These are phyloP conservation scores for Brachionus paranguensis DNA, from an alignment of 1,140 invertebrate genomes.

Conservation along the genomic window DNA sequence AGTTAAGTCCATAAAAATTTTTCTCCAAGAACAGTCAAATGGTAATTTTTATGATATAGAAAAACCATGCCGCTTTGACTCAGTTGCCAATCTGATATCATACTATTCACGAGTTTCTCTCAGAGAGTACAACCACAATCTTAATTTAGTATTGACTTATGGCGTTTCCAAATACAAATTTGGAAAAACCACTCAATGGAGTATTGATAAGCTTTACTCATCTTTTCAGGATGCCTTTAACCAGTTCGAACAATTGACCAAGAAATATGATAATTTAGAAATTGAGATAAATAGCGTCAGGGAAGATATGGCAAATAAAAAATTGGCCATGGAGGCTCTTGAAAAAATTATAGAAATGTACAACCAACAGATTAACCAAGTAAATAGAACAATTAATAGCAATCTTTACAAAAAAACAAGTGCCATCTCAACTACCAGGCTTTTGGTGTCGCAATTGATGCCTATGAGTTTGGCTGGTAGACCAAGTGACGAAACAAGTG, in stretches of 20 bases:
- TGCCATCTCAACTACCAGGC: neutral
- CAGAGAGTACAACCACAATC: conserved; percentile 28
- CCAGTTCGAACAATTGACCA: neutral
- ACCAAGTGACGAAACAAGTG: neutral
- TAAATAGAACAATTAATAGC: neutral
- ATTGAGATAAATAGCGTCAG: neutral
- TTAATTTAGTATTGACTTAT: conserved; percentile 26
- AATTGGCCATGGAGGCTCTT: conserved; percentile 8
- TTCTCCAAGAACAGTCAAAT: neutral
- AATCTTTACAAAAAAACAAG: conserved; percentile 32
- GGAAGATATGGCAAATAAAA: conserved; percentile 8
- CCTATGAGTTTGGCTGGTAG: neutral
- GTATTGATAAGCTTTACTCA: neutral
- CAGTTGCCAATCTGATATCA: neutral
- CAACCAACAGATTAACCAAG: neutral
- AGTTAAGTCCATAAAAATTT: conserved; percentile 34
- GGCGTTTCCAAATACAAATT: conserved; percentile 23
- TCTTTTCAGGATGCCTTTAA: conserved; percentile 24
- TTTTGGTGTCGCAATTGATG: conserved; percentile 32
- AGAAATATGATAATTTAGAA: conserved; percentile 34
- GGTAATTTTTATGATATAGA: conserved; percentile 21
- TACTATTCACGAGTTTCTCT: conserved; percentile 35
- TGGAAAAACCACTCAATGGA: conserved; percentile 37
- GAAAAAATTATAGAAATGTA: conserved; percentile 38
- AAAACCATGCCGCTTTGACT: conserved; percentile 34